A percentile compares a stretch with the other conserved stretches of the same genome.
These are phyloP conservation scores for Drusus annulatus DNA, from an alignment of 1,140 invertebrate genomes.

Conservation along the genomic window DNA sequence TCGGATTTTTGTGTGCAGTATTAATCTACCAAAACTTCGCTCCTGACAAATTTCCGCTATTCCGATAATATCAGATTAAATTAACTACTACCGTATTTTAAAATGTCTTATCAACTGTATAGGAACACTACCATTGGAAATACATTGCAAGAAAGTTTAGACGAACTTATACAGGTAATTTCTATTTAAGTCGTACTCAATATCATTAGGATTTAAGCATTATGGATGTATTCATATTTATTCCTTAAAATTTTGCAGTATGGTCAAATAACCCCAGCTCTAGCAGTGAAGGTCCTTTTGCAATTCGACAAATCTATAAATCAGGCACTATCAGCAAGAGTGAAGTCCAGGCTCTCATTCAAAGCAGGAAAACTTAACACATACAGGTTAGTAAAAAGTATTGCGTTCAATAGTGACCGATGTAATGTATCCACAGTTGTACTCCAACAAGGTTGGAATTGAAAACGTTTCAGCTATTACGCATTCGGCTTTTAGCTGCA, in stretches of 20 bases:
- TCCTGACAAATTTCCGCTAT: neutral
- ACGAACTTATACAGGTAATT: conserved; percentile 89
- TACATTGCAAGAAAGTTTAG: conserved; percentile 95
- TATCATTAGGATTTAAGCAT: neutral
- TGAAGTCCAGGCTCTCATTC: conserved; percentile 94
- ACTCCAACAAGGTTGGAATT: too few relatives aligned
- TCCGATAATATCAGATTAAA: neutral
- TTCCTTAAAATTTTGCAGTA: conserved; percentile 78
- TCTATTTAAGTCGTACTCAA: too few relatives aligned
- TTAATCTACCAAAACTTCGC: neutral
- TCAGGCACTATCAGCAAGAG: conserved; percentile 90
- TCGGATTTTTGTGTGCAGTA: neutral
- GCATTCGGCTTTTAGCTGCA: too few relatives aligned
- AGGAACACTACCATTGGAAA: conserved; percentile 97
- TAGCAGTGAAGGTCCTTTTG: conserved; percentile 93
- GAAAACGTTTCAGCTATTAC: too few relatives aligned
- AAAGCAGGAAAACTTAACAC: conserved; percentile 98
- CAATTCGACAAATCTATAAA: conserved; percentile 99
- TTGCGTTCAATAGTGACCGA: too few relatives aligned
- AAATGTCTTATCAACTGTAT: conserved; percentile 96
- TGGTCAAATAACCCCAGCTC: conserved; percentile 93
- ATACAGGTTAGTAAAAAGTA: conserved; percentile 77
- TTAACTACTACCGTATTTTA: too few relatives aligned
- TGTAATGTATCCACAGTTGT: too few relatives aligned
- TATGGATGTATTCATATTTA: neutral